Conservation (phyloP, 2,797 vertebrate species). For the Phataginus tricuspis region DNA sequence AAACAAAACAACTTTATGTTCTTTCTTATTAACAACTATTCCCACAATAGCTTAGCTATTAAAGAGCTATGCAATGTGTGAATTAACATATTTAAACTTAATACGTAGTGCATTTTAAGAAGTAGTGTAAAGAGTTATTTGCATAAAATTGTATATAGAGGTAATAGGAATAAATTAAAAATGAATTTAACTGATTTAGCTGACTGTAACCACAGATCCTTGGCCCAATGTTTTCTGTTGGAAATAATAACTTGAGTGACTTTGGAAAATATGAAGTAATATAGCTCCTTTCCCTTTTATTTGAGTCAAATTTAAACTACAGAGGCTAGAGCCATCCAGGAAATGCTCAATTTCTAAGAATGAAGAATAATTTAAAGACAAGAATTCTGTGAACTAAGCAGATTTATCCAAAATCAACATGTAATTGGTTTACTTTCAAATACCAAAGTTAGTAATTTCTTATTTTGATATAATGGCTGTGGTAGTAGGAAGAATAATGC, state of each 20-base stretch:
- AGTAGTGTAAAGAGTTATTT: background rate
- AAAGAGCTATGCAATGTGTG: background rate
- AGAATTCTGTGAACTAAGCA: background rate
- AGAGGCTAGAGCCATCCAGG: background rate
- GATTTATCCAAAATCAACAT: background rate
- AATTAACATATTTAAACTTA: conserved; percentile 5
- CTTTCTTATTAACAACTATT: background rate
- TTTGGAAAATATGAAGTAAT: background rate
- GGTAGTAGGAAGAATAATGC: background rate
- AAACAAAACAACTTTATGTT: background rate
- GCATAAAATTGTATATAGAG: background rate
- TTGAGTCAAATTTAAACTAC: background rate
- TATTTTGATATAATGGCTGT: background rate
- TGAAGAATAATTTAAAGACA: background rate
- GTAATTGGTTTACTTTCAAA: background rate
- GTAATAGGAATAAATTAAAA: background rate
- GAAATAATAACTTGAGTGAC: background rate
- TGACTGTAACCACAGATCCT: background rate
- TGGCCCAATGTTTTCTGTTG: background rate
- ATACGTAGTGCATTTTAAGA: background rate
- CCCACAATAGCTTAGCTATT: background rate
- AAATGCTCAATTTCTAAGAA: background rate
- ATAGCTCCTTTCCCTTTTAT: background rate
- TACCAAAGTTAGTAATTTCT: background rate
- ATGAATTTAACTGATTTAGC: background rate